Conservation (phyloP, 1,140 invertebrate species). For the Drosophila gunungcola region DNA sequence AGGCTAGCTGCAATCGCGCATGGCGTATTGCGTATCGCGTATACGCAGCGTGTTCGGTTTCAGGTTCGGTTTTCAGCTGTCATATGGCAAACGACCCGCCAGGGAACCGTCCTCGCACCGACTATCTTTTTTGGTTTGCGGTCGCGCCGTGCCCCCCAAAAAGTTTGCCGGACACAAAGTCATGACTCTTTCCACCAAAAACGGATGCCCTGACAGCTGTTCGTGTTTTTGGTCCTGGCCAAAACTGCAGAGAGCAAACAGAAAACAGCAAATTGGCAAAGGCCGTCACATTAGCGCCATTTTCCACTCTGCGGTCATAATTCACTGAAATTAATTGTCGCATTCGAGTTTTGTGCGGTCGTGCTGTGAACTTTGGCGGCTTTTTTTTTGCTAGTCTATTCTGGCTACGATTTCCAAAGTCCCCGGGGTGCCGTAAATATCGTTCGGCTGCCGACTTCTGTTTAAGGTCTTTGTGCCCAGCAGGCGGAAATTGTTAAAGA, state of each 20-base stretch:
- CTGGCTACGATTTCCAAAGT: conserved; percentile 23
- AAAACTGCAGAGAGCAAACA: conserved; percentile 36
- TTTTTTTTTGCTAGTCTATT: neutral
- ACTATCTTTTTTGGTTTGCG: conserved; percentile 37
- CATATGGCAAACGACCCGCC: conserved; percentile 67
- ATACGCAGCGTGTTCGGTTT: conserved; percentile 40
- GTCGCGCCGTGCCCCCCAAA: conserved; percentile 53
- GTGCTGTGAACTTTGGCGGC: conserved; percentile 25
- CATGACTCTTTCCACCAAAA: neutral
- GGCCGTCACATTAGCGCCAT: conserved; percentile 72
- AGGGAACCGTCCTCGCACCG: conserved; percentile 38
- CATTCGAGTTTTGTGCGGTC: conserved; percentile 56
- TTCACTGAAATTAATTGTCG: conserved; percentile 81
- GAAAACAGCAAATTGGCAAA: conserved; percentile 51
- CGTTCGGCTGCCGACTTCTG: conserved; percentile 20
- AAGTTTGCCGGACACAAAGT: conserved; percentile 44
- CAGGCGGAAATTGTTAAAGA: conserved; percentile 25
- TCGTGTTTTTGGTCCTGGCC: conserved; percentile 55
- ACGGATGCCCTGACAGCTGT: conserved; percentile 64
- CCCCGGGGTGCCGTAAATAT: conserved; percentile 40
- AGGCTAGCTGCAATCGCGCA: conserved; percentile 45
- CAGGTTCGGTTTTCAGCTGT: conserved; percentile 48
- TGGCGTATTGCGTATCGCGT: conserved; percentile 70
- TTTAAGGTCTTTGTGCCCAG: neutral
- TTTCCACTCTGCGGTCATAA: conserved; percentile 76